A percentile compares a stretch with the other conserved stretches of the same genome.
Conservation (phyloP, 2,888 invertebrate species). For the Pachymerium ferrugineum region DNA sequence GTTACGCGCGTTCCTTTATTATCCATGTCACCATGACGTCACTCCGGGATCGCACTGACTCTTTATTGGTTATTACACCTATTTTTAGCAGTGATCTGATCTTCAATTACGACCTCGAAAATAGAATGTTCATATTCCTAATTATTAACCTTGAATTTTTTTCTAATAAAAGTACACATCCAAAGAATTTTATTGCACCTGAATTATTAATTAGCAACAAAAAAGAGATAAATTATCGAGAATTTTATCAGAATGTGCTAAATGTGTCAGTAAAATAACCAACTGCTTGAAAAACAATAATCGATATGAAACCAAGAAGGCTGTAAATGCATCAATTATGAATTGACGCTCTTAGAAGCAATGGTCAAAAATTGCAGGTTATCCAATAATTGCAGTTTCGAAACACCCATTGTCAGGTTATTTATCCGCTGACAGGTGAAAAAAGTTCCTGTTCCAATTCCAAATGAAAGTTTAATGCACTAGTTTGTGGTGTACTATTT, state of each 20-base stretch:
- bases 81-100: constrained; percentile 6
- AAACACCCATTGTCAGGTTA: background rate
- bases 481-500: background rate
- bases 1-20: constrained; percentile 12
- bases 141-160: background rate
- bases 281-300: background rate
- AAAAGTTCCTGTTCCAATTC: background rate
- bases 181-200: too few relatives aligned
- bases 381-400: background rate
- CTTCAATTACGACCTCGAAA: too few relatives aligned
- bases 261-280: too few relatives aligned
- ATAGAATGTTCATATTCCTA: too few relatives aligned
- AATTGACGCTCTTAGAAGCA: background rate
- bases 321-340: constrained; percentile 2
- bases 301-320: background rate
- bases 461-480: background rate
- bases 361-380: background rate
- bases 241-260: too few relatives aligned
- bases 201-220: too few relatives aligned
- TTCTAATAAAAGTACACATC: too few relatives aligned
- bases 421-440: background rate
- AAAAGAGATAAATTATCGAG: too few relatives aligned
- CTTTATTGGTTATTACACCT: background rate
- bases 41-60: background rate
- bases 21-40: background rate